Evolutionary conservation across 2,113 vertebrate genomes (phyloP).

Genomic region (Triplophysa siluroides): DNA sequence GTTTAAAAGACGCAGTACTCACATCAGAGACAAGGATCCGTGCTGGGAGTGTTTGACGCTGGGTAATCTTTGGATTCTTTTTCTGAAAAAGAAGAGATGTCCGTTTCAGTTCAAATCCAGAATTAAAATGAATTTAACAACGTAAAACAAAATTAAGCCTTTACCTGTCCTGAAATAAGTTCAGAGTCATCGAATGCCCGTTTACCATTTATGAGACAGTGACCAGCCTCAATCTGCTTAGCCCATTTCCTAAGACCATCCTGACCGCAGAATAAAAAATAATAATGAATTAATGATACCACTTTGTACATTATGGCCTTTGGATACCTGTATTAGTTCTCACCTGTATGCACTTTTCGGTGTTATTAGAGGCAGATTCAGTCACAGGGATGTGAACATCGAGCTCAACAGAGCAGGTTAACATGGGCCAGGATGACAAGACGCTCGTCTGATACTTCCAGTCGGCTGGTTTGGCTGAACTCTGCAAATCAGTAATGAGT

Average conservation of each 20-base stretch:
- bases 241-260: constrained; percentile 84
- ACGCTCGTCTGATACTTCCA: constrained; percentile 90
- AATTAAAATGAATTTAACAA: background rate
- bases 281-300: background rate
- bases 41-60: constrained; percentile 73
- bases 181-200: constrained; percentile 79
- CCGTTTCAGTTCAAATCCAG: background rate
- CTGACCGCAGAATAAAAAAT: constrained; percentile 67
- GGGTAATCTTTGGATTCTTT: constrained; percentile 72
- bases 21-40: constrained; percentile 82
- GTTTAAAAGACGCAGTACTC: constrained; percentile 63
- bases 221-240: constrained; percentile 79
- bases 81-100: constrained; percentile 69
- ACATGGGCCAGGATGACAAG: constrained; percentile 79
- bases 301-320: background rate
- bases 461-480: constrained; percentile 88
- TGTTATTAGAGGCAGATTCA: constrained; percentile 64
- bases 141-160: constrained; percentile 34
- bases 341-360: constrained; percentile 83
- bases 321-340: background rate
- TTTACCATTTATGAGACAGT: constrained; percentile 87
- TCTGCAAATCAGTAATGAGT: constrained; percentile 66
- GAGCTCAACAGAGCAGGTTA: constrained; percentile 82
- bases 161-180: constrained; percentile 82
- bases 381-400: constrained; percentile 84